These are phyloP conservation scores for Acanthiza pusilla DNA, from an alignment of 2,797 vertebrate species.

Conservation along the genomic window DNA sequence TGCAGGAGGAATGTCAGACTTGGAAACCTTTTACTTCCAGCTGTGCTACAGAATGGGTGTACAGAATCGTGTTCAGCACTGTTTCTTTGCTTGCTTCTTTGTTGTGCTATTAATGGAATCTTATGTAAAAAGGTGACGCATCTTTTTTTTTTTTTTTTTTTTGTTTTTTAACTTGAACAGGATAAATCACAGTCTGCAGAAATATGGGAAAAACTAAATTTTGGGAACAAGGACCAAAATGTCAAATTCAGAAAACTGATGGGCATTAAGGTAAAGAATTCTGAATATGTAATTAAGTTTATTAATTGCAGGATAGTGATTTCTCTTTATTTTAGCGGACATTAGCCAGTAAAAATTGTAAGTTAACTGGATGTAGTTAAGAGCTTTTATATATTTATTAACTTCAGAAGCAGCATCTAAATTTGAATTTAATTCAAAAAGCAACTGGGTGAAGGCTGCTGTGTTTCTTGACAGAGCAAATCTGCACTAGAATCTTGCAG, in stretches of 20 bases:
- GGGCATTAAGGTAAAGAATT: constrained; percentile 94
- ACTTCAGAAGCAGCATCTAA: background rate
- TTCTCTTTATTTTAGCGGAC: background rate
- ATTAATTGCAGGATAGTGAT: background rate
- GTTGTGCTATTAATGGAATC: background rate
- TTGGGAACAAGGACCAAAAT: constrained; percentile 99
- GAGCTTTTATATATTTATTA: background rate
- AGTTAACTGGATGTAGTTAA: background rate
- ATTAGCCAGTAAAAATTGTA: background rate
- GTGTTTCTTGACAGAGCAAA: background rate
- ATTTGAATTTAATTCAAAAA: background rate
- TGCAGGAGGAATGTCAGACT: background rate
- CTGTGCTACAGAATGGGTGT: background rate
- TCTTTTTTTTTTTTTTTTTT: background rate
- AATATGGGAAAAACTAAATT: constrained; percentile 97
- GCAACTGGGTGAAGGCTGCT: background rate
- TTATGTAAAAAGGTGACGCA: accelerated
- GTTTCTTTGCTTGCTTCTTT: background rate
- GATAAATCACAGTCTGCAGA: constrained; percentile 97
- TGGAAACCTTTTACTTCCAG: background rate
- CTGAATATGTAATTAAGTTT: background rate
- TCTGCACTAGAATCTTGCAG: background rate
- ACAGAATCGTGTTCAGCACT: background rate
- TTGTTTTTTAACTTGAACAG: constrained; percentile 63
- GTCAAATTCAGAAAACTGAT: constrained; percentile 98